Evolutionary conservation across 2,888 invertebrate species (phyloP).

Genomic region (Protophormia terraenovae): DNA sequence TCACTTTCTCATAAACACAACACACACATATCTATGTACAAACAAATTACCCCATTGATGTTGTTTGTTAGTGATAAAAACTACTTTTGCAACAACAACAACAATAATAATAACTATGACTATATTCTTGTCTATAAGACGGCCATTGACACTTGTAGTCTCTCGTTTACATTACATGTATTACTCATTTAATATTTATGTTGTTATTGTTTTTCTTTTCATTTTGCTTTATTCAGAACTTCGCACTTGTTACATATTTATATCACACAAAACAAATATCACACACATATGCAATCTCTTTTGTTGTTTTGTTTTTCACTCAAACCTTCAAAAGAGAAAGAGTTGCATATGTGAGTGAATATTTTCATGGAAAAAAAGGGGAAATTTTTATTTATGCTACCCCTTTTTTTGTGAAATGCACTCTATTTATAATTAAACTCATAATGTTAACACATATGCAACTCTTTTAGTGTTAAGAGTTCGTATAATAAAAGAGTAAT

Average conservation of each 20-base stretch:
- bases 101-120: not conserved
- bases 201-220: not conserved
- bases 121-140: constrained; percentile 47
- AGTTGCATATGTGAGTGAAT: constrained; percentile 68
- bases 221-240: not conserved
- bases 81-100: constrained; percentile 27
- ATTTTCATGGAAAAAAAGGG: constrained; percentile 41
- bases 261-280: not conserved
- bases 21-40: constrained; percentile 20
- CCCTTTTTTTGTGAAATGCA: constrained; percentile 44
- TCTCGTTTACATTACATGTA: not conserved
- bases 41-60: not conserved
- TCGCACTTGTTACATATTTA: constrained; percentile 54
- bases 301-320: not conserved
- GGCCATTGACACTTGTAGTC: constrained; percentile 69
- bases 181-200: not conserved
- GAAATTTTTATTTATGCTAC: constrained; percentile 41
- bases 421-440: not conserved
- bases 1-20: not conserved
- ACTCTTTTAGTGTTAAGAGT: constrained; percentile 41
- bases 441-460: constrained; percentile 46
- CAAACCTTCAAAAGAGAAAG: constrained; percentile 30
- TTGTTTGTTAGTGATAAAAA: constrained; percentile 24
- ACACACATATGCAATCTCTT: constrained; percentile 18
- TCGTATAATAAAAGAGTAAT: not conserved